phyloP scores from a whole-genome alignment of 2,888 invertebrate genomes.

The Drosophila bunnanda region DNA sequence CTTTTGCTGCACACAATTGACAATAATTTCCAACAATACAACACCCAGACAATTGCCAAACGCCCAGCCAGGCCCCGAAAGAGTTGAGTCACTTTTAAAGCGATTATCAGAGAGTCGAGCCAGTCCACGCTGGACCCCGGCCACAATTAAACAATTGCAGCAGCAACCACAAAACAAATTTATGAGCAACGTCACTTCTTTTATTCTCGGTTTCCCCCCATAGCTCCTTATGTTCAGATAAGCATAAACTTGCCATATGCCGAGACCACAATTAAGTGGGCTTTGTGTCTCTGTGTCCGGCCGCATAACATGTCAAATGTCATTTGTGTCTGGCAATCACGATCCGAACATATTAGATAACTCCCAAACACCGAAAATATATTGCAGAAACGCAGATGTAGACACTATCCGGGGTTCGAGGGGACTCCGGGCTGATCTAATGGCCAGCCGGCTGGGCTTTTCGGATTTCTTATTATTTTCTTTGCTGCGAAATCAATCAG shows the following conservation, averaged over 20 bases:
- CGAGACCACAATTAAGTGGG: slow-evolving; percentile 56
- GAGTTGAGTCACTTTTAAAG: slow-evolving; percentile 80
- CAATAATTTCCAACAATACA: slow-evolving; percentile 65
- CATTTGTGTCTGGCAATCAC: slow-evolving; percentile 78
- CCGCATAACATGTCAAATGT: slow-evolving; percentile 79
- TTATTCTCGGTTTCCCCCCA: slow-evolving; percentile 39
- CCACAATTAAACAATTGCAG: slow-evolving; percentile 79
- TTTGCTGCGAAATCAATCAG: slow-evolving; percentile 71
- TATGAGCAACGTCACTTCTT: slow-evolving; percentile 60
- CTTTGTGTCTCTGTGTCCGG: slow-evolving; percentile 44
- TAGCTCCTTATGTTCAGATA: slow-evolving; percentile 42
- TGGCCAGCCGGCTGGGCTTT: slow-evolving; percentile 57
- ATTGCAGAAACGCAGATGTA: slow-evolving; percentile 15
- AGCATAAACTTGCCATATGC: slow-evolving; percentile 38
- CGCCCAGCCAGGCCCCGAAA: slow-evolving; percentile 51
- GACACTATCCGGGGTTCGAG: slow-evolving; percentile 31
- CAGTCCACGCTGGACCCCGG: slow-evolving; percentile 37
- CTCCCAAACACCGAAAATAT: slow-evolving; percentile 15
- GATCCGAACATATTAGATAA: slow-evolving; percentile 73
- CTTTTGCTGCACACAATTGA: slow-evolving; percentile 73
- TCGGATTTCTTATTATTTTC: slow-evolving; percentile 20
- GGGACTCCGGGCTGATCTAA: slow-evolving; percentile 25
- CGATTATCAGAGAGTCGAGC: slow-evolving; percentile 19
- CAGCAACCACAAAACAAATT: slow-evolving; percentile 52
- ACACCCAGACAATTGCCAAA: slow-evolving; percentile 37